Base-by-base conservation (phyloP, 2,888 invertebrate species). In the Lymantria dispar region DNA sequence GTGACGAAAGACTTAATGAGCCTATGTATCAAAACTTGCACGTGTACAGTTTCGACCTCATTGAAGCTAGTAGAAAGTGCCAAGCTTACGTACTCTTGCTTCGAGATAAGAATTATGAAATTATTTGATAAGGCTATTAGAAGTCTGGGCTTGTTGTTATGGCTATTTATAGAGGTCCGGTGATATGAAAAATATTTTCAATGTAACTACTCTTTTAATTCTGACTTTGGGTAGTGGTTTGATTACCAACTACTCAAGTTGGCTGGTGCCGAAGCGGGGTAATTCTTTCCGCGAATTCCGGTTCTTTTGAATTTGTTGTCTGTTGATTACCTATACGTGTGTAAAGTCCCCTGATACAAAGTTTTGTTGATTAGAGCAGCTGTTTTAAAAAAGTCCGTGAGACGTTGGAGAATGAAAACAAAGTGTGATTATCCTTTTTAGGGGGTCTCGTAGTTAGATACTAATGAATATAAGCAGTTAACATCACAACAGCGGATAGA, bases 21-120 rank as follows among this genome's bases (percentile, higher is more conserved):
- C 37, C n/a, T 41, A 29, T 43, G 36, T 57, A 52, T 51, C 43
- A 55, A 49, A 60, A 64, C 63, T 47, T 54, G 51, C 10, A 10
- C n/a, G 38, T 12, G 54, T 9, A 7, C 33, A 1, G 38, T 12
- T 7, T 43, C 43, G 62, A 62, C 68, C 65, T 62, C 56, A 52
- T 52, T 61, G 46, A 22, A 22, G 22, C 22, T 22, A 42, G 47
- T 60, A 62, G 68, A 70, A 70, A 70, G 65, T 54, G 45, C 56
- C 52, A 43, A 58, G 50, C 51, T 54, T 48, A 41, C 45, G 46
- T 52, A 52, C 54, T 54, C 49, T 38, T 52, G 52, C 54, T 64
- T 55, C 7, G 29, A 60, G 65, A 63, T 64, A 59, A 60, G 60
- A 54, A 43, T 65, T 61, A 61, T 57, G 62, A 62, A 67, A 67